Evolutionary conservation across 1,140 invertebrate species (phyloP).

Genomic region (Matsumurasca onukii): DNA sequence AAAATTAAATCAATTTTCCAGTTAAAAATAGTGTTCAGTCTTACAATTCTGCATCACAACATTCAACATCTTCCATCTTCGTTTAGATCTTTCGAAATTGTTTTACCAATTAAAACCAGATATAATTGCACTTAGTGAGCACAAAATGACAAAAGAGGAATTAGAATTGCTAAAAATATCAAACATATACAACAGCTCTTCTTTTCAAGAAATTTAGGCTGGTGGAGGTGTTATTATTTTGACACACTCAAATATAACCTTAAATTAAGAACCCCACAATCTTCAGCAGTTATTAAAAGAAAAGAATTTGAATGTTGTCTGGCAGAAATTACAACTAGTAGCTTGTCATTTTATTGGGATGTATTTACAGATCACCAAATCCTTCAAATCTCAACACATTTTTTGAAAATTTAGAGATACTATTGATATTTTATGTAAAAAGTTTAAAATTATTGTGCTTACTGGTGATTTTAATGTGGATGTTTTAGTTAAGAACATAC

Average conservation of each 20-base stretch:
- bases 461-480: background rate
- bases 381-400: background rate
- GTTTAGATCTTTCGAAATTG: background rate
- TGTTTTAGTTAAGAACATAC: background rate
- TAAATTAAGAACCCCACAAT: background rate
- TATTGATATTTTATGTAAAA: conserved; percentile 2
- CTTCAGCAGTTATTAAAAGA: background rate
- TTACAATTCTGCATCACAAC: background rate
- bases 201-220: background rate
- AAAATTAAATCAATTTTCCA: background rate
- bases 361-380: conserved; percentile 1
- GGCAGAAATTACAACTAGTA: background rate
- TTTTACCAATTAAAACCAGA: background rate
- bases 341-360: background rate
- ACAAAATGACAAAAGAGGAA: background rate
- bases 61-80: no score
- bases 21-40: background rate
- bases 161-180: background rate
- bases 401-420: conserved; percentile 11
- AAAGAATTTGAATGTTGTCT: conserved; percentile 8
- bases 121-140: background rate
- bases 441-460: background rate
- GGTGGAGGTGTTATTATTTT: background rate
- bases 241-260: background rate
- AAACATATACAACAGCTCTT: background rate